These are phyloP conservation scores for Diachasmimorpha longicaudata DNA, from an alignment of 1,140 invertebrate species.

Conservation along the genomic window DNA sequence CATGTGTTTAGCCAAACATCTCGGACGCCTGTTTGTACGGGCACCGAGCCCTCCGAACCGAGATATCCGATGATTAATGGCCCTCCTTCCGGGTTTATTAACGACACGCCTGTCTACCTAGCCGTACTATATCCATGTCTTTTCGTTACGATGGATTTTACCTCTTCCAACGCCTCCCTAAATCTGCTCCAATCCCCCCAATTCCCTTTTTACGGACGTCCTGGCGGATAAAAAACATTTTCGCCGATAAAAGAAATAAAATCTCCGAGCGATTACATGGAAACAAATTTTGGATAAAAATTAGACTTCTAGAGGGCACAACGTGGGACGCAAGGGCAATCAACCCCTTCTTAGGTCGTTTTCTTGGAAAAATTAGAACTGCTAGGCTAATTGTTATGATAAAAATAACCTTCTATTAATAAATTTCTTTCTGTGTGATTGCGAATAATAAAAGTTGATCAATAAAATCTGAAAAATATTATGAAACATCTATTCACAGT, in stretches of 20 bases:
- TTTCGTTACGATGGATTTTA: constrained; percentile 23
- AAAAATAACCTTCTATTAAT: too few species aligned
- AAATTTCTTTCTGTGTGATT: too few species aligned
- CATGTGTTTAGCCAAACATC: constrained; percentile 45
- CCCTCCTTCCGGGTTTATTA: constrained; percentile 51
- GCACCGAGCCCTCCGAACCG: constrained; percentile 27
- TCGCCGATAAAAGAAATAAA: not conserved
- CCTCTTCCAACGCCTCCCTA: not conserved
- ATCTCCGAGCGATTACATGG: too few species aligned
- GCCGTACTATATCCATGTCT: constrained; percentile 21
- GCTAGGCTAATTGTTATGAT: too few species aligned
- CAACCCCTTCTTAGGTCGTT: too few species aligned
- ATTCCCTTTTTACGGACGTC: not conserved
- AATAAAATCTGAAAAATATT: too few species aligned
- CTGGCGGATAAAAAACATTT: not conserved
- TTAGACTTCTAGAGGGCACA: too few species aligned
- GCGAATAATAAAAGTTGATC: too few species aligned
- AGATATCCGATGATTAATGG: constrained; percentile 54
- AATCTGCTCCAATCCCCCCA: constrained; percentile 2
- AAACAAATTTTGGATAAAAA: too few species aligned
- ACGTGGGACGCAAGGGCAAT: too few species aligned
- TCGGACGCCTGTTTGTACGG: constrained; percentile 43
- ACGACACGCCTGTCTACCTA: constrained; percentile 35
- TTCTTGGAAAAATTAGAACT: too few species aligned
- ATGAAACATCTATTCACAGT: too few species aligned